Evolutionary conservation across 2,888 invertebrate genomes (phyloP), one percentile per base, ranked within the genome.

Genomic region (Abrostola triplasia): DNA sequence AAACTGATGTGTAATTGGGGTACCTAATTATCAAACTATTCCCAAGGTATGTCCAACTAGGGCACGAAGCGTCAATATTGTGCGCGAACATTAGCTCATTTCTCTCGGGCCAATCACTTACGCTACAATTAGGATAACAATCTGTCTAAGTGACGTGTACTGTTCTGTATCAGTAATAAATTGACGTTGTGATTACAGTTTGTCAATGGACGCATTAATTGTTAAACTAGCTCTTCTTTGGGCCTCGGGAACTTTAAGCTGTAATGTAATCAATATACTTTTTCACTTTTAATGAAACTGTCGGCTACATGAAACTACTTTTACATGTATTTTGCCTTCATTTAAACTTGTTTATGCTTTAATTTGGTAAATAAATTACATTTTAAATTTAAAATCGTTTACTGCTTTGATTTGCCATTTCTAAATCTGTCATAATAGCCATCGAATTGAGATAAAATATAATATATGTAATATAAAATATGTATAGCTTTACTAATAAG

Each of bases 1-100:
- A 38, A 40, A 10, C 42, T 38, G n/a, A 9, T 53, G 50, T 64
- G 55, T 76, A 72, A 81, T 81, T 72, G 68, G 64, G 53, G 60
- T 48, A 68, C 61, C 54, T 68, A 75, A 72, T 72, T 75, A 70
- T 71, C 63, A 60, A 49, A 66, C 72, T 69, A 67, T 69, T 70
- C 81, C 70, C 77, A 52, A 24, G 73, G 58, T 52, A 56, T 67
- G 13, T 66, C 66, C 63, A 49, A 36, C 69, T 55, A 64, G 64
- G 73, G 70, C 76, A 81, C 81, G 77, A 53, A 67, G 67, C 68
- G 83, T 88, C 88, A 88, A 88, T 90, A 89, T 81, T 85, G 81
- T 76, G 83, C 82, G 74, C 80, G 75, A 82, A 79, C 85, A 89
- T 90, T 87, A 86, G 84, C 77, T 86, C 80, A 91, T 89, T 89